These are phyloP conservation scores for Pristis pectinata DNA, from an alignment of 2,797 vertebrate species.

Conservation along the genomic window DNA sequence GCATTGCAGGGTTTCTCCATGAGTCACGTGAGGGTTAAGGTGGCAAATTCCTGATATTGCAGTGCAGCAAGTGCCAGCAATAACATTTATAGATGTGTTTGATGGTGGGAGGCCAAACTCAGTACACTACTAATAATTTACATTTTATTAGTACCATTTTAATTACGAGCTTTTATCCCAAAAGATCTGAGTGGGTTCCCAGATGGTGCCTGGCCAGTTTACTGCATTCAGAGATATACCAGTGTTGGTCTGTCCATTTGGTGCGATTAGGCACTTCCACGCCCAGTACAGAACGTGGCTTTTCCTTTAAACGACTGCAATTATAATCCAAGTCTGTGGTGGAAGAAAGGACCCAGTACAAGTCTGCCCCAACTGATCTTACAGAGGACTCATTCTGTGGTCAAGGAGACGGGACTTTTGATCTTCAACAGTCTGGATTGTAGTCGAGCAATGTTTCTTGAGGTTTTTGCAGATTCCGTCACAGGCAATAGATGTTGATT, in stretches of 20 bases:
- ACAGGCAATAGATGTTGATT: no score
- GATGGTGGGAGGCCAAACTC: neutral
- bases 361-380: neutral
- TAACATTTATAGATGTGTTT: neutral
- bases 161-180: neutral
- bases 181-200: neutral
- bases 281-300: no score
- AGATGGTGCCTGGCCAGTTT: neutral
- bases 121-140: neutral
- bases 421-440: neutral
- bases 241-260: neutral
- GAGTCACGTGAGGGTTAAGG: neutral
- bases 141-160: neutral
- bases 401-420: neutral
- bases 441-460: neutral
- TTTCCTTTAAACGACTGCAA: neutral
- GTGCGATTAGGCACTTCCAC: neutral
- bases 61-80: conserved; percentile 3
- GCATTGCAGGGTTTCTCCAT: conserved; percentile 4
- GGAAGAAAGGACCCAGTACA: neutral
- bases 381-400: neutral
- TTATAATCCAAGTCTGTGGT: neutral
- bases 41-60: neutral
- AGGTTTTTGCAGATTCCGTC: neutral
- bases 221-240: neutral